phyloP scores from a whole-genome alignment of 2,888 invertebrate species.

The Pyrrhia umbra region DNA sequence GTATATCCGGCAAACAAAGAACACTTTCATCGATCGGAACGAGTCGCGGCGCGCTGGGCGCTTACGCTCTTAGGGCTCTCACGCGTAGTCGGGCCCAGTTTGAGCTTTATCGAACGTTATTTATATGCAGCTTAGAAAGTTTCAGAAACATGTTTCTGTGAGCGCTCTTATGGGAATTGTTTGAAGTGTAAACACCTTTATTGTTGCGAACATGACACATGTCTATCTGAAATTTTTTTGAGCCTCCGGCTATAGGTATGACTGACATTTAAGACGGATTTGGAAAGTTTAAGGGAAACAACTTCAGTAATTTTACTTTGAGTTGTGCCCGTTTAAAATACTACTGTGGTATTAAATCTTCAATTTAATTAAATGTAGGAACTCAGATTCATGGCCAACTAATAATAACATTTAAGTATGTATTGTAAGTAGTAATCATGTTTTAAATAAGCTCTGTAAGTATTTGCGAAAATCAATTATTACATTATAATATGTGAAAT shows the following conservation, averaged over 20 bases:
- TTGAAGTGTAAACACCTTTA: constrained; percentile 79
- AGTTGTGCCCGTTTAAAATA: constrained; percentile 31
- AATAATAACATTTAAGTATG: no score
- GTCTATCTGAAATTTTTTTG: constrained; percentile 30
- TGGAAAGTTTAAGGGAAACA: constrained; percentile 41
- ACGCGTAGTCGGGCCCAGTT: constrained; percentile 75
- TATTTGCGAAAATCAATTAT: no score
- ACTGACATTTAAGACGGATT: constrained; percentile 1
- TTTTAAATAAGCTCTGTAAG: no score
- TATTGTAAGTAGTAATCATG: no score
- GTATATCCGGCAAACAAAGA: constrained; percentile 88
- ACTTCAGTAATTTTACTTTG: constrained; percentile 9
- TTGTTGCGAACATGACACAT: constrained; percentile 68
- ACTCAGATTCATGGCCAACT: no score
- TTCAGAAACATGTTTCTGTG: constrained; percentile 82
- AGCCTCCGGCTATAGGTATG: constrained; percentile 8
- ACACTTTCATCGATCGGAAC: constrained; percentile 85
- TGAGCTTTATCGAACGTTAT: constrained; percentile 86
- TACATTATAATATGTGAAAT: no score
- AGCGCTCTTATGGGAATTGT: constrained; percentile 84
- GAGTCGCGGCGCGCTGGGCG: constrained; percentile 74
- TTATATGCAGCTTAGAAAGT: constrained; percentile 87
- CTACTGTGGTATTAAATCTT: no score
- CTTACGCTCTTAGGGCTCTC: constrained; percentile 77
- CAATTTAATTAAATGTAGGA: no score